Base-by-base conservation (phyloP, 2,113 vertebrate genomes). In the Hirundichthys speculiger region DNA sequence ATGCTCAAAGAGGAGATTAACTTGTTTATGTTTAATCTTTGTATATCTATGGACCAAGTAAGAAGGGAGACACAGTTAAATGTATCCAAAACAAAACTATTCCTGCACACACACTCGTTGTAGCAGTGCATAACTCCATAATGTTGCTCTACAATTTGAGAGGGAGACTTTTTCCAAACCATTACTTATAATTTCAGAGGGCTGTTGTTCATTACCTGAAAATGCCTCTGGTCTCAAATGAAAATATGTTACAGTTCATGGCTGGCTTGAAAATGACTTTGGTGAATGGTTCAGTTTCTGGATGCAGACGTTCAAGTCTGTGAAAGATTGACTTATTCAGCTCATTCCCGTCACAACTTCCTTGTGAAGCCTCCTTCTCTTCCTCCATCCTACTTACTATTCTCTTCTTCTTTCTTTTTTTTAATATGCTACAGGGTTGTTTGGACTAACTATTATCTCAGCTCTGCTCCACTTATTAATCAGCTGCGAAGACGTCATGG, bases 151-250 rank as follows among this genome's bases (percentile, higher is more conserved):
- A 57, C 45, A 47, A 62, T 77, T 77, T 65, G 22, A 43, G 58
- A 66, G 42, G 20, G 46, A 69, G 19, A 73, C 42, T 52, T 52
- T 70, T 69, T 66, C 67, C 75, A 68, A 79, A 79, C 72, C 75
- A 88, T 87, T 77, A 65, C 43, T 67, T 75, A 58, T 79, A 83
- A 84, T 86, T 83, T 77, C 50, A 61, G 47, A 61, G 39, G 58
- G 27, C 68, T 83, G 80, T 79, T 80, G 73, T 77, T 82, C 43
- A 80, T 84, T 82, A 75, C 21, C 68, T 73, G 69, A 60, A 81
- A 86, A 76, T 48, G 24, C 60, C 39, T 72, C 45, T 41, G 15
- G 25, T 69, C 46, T 77, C 57, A 45, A 58, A 63, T 73, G 16
- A 65, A 73, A 77, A 63, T 49, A 63, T 38, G 49, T 57, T 62